Percentiles rank a stretch among this genome's conserved stretches.
phyloP scores from a whole-genome alignment of 2,888 invertebrate genomes.

The Tetanocera ferruginea region DNA sequence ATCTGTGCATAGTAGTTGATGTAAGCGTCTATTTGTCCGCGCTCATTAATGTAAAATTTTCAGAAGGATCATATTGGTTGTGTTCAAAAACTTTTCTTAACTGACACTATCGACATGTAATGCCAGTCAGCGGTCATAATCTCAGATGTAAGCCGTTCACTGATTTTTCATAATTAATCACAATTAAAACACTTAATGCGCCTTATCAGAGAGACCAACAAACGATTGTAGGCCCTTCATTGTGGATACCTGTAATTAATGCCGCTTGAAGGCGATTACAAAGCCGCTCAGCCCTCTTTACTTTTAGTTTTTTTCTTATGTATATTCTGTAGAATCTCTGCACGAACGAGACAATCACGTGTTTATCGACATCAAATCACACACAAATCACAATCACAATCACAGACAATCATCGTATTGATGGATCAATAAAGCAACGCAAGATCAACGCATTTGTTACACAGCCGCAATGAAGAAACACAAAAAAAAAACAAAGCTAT shows the following conservation, averaged over 20 bases:
- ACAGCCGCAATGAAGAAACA: neutral
- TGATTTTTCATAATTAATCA: constrained; percentile 12
- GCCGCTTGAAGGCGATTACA: constrained; percentile 11
- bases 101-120: no score
- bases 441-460: neutral
- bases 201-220: neutral
- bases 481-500: neutral
- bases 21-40: no score
- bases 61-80: no score
- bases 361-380: constrained; percentile 31
- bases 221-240: neutral
- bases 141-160: neutral
- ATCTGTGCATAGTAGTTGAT: no score
- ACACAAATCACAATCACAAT: constrained; percentile 8
- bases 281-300: neutral
- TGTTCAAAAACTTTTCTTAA: no score
- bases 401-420: constrained; percentile 6
- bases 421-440: constrained; percentile 27
- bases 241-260: constrained; percentile 8
- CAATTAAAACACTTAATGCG: constrained; percentile 2
- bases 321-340: neutral
- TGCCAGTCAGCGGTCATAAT: no score
- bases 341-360: constrained; percentile 28
- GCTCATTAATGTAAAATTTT: no score
- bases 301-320: neutral